phyloP scores from a whole-genome alignment of 2,797 vertebrate species.

The Microctenopoma steveboyesi region DNA sequence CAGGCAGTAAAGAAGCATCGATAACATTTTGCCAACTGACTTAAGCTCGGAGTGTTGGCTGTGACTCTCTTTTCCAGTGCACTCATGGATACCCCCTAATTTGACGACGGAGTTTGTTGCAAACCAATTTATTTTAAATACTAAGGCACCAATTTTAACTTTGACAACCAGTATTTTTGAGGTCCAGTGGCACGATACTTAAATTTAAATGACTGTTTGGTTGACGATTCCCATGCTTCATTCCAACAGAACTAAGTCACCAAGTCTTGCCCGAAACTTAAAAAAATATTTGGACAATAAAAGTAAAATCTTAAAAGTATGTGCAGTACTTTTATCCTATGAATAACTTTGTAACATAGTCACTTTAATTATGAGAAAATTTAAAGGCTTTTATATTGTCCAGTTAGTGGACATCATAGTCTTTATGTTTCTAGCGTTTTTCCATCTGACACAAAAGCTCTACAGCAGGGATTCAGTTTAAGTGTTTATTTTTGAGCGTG shows the following conservation, averaged over 20 bases:
- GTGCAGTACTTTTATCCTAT: too few species aligned
- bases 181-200: constrained; percentile 20
- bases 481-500: constrained; percentile 71
- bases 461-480: constrained; percentile 59
- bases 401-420: constrained; percentile 6
- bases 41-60: constrained; percentile 5
- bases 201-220: constrained; percentile 29
- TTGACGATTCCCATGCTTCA: constrained; percentile 20
- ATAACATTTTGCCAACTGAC: neutral
- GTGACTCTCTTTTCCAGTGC: constrained; percentile 1
- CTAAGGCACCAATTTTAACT: constrained; percentile 20
- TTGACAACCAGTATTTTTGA: constrained; percentile 15
- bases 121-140: constrained; percentile 6
- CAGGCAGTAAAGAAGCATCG: neutral
- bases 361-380: neutral
- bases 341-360: neutral
- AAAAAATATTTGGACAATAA: neutral
- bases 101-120: constrained; percentile 4
- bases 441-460: constrained; percentile 31
- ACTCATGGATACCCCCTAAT: constrained; percentile 8
- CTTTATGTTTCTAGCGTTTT: constrained; percentile 31
- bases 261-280: constrained; percentile 1
- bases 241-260: constrained; percentile 6
- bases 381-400: neutral
- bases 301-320: too few species aligned